These are phyloP conservation scores for Dicentrarchus labrax DNA, from an alignment of 2,113 vertebrate species.

Conservation along the genomic window DNA sequence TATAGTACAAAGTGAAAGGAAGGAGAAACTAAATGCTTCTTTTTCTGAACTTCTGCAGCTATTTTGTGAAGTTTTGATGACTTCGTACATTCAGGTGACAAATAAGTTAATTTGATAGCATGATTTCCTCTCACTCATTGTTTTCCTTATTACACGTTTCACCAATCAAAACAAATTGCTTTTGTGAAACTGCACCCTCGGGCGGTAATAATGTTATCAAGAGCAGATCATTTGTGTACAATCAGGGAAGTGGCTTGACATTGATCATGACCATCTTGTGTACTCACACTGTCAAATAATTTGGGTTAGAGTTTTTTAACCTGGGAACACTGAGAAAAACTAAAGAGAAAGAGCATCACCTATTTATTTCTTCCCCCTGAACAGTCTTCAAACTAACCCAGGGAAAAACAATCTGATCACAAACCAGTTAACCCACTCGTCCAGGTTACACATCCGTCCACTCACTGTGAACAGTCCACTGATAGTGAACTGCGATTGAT, in stretches of 20 bases:
- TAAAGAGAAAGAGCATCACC: background rate
- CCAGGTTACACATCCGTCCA: background rate
- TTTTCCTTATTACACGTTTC: background rate
- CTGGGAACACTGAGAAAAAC: background rate
- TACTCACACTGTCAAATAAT: too few relatives aligned
- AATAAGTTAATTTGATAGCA: background rate
- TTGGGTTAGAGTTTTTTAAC: background rate
- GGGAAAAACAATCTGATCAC: background rate
- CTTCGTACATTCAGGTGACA: background rate
- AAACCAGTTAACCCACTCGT: background rate
- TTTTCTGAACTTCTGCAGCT: background rate
- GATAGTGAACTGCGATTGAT: slow-evolving; percentile 3
- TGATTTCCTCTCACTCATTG: background rate
- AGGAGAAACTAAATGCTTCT: too few relatives aligned
- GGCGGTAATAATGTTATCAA: background rate
- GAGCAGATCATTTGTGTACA: background rate
- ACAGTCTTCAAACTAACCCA: background rate
- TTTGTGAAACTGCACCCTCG: background rate
- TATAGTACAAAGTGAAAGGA: background rate
- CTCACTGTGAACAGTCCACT: background rate
- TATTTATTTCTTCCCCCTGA: background rate
- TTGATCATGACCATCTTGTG: background rate
- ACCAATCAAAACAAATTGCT: background rate
- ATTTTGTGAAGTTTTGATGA: background rate
- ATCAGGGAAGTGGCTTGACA: background rate